Evolutionary conservation across 2,797 vertebrate species (phyloP), one percentile per base, ranked within the genome.

Genomic region (Anableps anableps): DNA sequence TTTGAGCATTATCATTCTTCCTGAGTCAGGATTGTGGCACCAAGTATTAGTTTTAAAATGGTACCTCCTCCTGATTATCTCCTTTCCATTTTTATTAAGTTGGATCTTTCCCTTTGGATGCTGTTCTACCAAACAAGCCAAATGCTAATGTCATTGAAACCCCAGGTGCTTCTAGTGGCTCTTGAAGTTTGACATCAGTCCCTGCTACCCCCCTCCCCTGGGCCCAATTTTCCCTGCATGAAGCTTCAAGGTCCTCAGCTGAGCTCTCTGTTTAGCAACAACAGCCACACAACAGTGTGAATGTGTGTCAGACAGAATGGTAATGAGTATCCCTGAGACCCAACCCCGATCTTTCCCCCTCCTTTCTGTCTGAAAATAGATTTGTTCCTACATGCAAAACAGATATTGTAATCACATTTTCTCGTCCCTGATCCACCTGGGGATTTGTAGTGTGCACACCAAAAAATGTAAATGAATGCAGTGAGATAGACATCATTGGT

Each of bases 181-280:
- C 86, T 94, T 94, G 88, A 94, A 93, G 92, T 91, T 83, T 82
- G 85, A 89, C 92, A 91, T 87, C 88, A 94, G 91, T 93, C 89
- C 88, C 82, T 62, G 60, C 88, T 60, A 81, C 64, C 82, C 62
- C 62, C 62, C 73, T 89, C 93, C 91, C 94, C 58, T 77, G 91
- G 88, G 94, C 81, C 93, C 93, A 94, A 94, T 95, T 95, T 93
- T 86, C 89, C 85, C 76, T 13, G 83, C 85, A 77, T 83, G 89
- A 91, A 86, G 82, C 92, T 93, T 93, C 89, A 90, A 92, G 89
- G 93, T 91, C 90, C 90, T 91, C 86, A 87, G 89, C 89, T 92
- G 91, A 94, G 92, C 81, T 92, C 89, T 91, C 81, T 91, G 89
- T 94, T 93, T 92, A 91, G 88, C 83, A 85, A 87, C 88, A 90